Evolutionary conservation across 2,888 invertebrate species (phyloP).

Genomic region (Antheraea assamensis): DNA sequence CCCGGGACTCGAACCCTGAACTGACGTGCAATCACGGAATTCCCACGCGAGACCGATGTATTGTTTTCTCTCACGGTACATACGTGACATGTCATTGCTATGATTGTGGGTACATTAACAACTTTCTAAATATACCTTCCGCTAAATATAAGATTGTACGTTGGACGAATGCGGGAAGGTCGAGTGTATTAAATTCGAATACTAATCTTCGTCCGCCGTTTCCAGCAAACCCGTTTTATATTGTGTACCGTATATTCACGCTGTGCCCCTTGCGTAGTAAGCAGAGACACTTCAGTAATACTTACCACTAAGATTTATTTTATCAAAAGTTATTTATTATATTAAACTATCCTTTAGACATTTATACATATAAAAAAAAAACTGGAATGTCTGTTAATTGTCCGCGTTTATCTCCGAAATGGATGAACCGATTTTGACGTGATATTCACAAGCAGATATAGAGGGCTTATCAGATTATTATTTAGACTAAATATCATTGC

Average conservation of each 20-base stretch:
- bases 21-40: conserved; percentile 64
- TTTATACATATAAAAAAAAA: no score
- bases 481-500: no score
- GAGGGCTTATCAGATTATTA: no score
- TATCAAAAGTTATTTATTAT: neutral
- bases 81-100: conserved; percentile 69
- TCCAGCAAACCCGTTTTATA: neutral
- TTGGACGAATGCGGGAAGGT: neutral
- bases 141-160: neutral
- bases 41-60: conserved; percentile 59
- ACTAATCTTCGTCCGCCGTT: neutral
- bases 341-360: neutral
- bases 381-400: no score
- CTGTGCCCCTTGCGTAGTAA: neutral
- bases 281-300: neutral
- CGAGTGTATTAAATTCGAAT: neutral
- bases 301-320: neutral
- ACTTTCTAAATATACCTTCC: conserved; percentile 62
- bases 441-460: no score
- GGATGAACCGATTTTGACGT: no score
- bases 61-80: conserved; percentile 75
- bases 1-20: conserved; percentile 63
- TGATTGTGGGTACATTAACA: conserved; percentile 57
- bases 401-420: no score
- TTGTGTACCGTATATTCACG: neutral